phyloP scores from a whole-genome alignment of 1,140 invertebrate species.

The Solenopsis fugax region DNA sequence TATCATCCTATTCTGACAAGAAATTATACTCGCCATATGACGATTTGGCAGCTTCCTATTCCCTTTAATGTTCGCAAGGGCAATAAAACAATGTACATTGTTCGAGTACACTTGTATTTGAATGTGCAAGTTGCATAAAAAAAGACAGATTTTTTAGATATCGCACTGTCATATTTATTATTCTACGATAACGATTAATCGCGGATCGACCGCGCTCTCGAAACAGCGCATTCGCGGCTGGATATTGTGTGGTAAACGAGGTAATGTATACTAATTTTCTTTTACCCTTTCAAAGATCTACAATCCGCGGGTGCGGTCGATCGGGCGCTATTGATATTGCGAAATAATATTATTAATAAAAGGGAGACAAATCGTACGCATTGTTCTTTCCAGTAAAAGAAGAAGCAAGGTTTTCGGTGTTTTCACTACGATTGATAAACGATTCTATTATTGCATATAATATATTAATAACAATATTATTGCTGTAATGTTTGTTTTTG shows the following conservation, averaged over 20 bases:
- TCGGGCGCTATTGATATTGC: slow-evolving; percentile 74
- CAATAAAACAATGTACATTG: slow-evolving; percentile 85
- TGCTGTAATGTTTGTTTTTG: slow-evolving; percentile 87
- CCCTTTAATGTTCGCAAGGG: slow-evolving; percentile 82
- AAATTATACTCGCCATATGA: not conserved
- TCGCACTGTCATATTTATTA: slow-evolving; percentile 86
- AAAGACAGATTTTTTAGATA: slow-evolving; percentile 85
- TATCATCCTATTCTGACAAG: not conserved
- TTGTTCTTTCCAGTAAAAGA: slow-evolving; percentile 82
- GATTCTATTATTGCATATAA: slow-evolving; percentile 84
- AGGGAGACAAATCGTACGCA: slow-evolving; percentile 73
- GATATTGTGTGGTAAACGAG: not conserved
- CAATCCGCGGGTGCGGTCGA: slow-evolving; percentile 71
- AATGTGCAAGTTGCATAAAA: slow-evolving; percentile 85
- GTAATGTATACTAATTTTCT: slow-evolving; percentile 17
- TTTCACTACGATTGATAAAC: slow-evolving; percentile 86
- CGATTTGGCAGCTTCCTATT: slow-evolving; percentile 23
- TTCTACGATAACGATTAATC: slow-evolving; percentile 80
- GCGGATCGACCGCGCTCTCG: slow-evolving; percentile 70
- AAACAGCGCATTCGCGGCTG: not conserved
- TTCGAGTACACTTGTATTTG: slow-evolving; percentile 83
- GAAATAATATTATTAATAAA: slow-evolving; percentile 82
- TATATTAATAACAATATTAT: slow-evolving; percentile 86
- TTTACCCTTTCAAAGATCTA: not conserved
- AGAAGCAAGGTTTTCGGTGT: slow-evolving; percentile 84